Evolutionary conservation across 1,140 invertebrate genomes (phyloP).

Genomic region (Solenopsis invicta): DNA sequence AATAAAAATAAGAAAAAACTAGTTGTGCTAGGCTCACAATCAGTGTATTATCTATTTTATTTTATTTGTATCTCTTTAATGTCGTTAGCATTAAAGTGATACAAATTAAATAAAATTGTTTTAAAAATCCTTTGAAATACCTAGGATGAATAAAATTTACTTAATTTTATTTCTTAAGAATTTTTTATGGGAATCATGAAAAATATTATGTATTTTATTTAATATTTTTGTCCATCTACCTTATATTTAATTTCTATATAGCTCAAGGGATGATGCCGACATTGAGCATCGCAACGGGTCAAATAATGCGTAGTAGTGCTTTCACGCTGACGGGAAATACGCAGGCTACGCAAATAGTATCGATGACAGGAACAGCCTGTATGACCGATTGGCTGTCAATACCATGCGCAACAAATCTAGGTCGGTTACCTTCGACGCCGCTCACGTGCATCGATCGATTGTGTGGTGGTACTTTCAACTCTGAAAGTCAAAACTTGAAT

Average conservation of each 20-base stretch:
- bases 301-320: slow-evolving; percentile 85
- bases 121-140: too few relatives aligned
- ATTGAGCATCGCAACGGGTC: background rate
- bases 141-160: too few relatives aligned
- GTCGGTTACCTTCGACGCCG: slow-evolving; percentile 87
- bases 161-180: too few relatives aligned
- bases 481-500: slow-evolving; percentile 88
- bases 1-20: too few relatives aligned
- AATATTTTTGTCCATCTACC: too few relatives aligned
- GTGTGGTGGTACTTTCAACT: slow-evolving; percentile 91
- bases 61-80: too few relatives aligned
- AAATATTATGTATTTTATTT: too few relatives aligned
- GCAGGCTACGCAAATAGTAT: slow-evolving; percentile 89
- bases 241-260: background rate
- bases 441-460: slow-evolving; percentile 90
- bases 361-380: slow-evolving; percentile 89
- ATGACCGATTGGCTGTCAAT: slow-evolving; percentile 92
- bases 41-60: too few relatives aligned
- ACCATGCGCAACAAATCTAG: slow-evolving; percentile 91
- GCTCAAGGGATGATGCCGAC: slow-evolving; percentile 16
- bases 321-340: slow-evolving; percentile 93
- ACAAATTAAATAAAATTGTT: too few relatives aligned
- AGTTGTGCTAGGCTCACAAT: too few relatives aligned
- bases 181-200: too few relatives aligned
- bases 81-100: too few relatives aligned